A percentile compares a stretch with the other conserved stretches of the same genome.
phyloP scores from a whole-genome alignment of 2,113 vertebrate genomes.

The Salminus brasiliensis region DNA sequence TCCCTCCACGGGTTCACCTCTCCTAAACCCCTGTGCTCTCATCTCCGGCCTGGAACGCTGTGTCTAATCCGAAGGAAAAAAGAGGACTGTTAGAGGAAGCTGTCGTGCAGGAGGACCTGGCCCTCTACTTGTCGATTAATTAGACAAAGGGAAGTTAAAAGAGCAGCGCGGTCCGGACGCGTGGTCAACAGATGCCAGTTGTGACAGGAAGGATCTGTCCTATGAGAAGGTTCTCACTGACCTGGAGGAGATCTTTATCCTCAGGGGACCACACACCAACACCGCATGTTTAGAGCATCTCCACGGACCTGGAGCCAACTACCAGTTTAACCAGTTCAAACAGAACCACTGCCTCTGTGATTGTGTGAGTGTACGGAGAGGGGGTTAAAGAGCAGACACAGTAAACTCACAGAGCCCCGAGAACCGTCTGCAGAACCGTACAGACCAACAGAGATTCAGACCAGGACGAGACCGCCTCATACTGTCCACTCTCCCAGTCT shows the following conservation, averaged over 20 bases:
- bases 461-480: background rate
- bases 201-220: conserved; percentile 27
- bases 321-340: background rate
- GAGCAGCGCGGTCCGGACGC: background rate
- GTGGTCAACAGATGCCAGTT: conserved; percentile 30
- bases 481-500: no score
- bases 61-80: background rate
- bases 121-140: conserved; percentile 2
- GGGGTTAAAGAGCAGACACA: conserved; percentile 5
- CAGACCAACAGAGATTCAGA: background rate
- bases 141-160: conserved; percentile 22
- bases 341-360: conserved; percentile 1
- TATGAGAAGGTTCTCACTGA: conserved; percentile 23
- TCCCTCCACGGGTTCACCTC: conserved; percentile 29
- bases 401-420: background rate
- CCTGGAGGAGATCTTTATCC: background rate
- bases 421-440: no score
- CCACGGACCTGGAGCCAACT: background rate
- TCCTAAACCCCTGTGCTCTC: conserved; percentile 30
- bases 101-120: background rate
- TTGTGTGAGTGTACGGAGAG: background rate
- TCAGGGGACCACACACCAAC: conserved; percentile 11
- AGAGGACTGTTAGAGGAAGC: conserved; percentile 13
- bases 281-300: background rate
- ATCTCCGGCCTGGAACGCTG: conserved; percentile 30